A percentile compares a stretch with the other conserved stretches of the same genome.
Conservation (phyloP, 2,888 invertebrate genomes). For the Tuberolachnus salignus region DNA sequence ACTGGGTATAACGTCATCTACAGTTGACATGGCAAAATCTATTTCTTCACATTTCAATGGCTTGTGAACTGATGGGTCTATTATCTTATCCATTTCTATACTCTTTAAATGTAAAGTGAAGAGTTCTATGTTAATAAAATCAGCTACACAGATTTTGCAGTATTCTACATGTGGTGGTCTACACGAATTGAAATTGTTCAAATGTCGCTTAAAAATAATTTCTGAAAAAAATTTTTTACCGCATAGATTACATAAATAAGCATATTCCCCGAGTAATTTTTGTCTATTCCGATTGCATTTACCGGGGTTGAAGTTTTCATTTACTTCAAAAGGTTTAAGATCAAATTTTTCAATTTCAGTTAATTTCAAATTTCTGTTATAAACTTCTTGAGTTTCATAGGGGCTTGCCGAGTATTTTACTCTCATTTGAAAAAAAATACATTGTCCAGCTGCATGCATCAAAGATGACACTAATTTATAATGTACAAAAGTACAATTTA, state of each 20-base stretch:
- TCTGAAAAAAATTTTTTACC: background rate
- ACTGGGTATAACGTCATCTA: too few relatives aligned
- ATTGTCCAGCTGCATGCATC: background rate
- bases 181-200: too few relatives aligned
- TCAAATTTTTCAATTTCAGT: background rate
- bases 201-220: too few relatives aligned
- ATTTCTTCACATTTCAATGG: too few relatives aligned
- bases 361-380: background rate
- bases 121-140: too few relatives aligned
- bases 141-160: too few relatives aligned
- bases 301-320: background rate
- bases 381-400: background rate
- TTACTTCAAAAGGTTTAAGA: too few relatives aligned
- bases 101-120: too few relatives aligned
- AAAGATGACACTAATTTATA: background rate
- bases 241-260: background rate
- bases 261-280: background rate
- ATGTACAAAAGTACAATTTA: slow-evolving; percentile 1
- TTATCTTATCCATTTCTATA: too few relatives aligned
- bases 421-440: slow-evolving; percentile 22
- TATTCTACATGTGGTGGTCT: too few relatives aligned
- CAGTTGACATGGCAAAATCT: too few relatives aligned
- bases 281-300: background rate
- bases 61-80: too few relatives aligned
- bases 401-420: slow-evolving; percentile 4